A percentile compares a stretch with the other conserved stretches of the same genome.
Conservation (phyloP, 2,888 invertebrate species). For the Esperia sulphurella region DNA sequence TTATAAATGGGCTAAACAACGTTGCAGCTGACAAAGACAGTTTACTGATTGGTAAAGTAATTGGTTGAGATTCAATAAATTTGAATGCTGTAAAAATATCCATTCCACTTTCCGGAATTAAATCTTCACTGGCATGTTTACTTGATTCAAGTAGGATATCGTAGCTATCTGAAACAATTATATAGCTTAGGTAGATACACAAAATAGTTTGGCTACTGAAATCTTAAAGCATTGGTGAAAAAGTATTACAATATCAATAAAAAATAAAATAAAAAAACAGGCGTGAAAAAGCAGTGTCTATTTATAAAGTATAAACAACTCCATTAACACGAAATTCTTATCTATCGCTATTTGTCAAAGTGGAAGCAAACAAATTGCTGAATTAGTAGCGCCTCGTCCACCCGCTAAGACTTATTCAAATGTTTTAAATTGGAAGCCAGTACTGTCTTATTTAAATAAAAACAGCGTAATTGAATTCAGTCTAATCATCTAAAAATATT, state of each 20-base stretch:
- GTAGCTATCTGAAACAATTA: constrained; percentile 38
- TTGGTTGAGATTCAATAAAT: constrained; percentile 15
- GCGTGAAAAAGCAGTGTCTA: constrained; percentile 14
- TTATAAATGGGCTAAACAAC: constrained; percentile 37
- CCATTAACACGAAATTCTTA: constrained; percentile 61
- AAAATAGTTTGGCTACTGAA: not conserved
- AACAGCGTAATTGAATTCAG: no score
- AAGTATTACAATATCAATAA: no score
- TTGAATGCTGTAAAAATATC: constrained; percentile 17
- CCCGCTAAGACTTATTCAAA: constrained; percentile 24
- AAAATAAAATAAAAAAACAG: not conserved
- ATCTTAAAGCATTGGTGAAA: not conserved
- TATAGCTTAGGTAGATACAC: not conserved
- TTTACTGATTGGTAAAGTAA: constrained; percentile 11
- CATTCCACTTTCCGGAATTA: constrained; percentile 12
- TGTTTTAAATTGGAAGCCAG: not conserved
- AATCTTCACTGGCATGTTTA: constrained; percentile 6
- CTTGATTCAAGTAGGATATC: constrained; percentile 25
- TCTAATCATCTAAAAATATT: no score
- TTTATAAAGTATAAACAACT: constrained; percentile 49
- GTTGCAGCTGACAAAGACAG: constrained; percentile 15
- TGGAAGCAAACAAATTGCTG: constrained; percentile 56
- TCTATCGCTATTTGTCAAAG: constrained; percentile 64
- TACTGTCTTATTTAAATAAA: not conserved
- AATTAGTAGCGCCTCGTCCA: constrained; percentile 44